These are phyloP conservation scores for Pomacea maculata DNA, from an alignment of 1,140 invertebrate species.

Conservation along the genomic window DNA sequence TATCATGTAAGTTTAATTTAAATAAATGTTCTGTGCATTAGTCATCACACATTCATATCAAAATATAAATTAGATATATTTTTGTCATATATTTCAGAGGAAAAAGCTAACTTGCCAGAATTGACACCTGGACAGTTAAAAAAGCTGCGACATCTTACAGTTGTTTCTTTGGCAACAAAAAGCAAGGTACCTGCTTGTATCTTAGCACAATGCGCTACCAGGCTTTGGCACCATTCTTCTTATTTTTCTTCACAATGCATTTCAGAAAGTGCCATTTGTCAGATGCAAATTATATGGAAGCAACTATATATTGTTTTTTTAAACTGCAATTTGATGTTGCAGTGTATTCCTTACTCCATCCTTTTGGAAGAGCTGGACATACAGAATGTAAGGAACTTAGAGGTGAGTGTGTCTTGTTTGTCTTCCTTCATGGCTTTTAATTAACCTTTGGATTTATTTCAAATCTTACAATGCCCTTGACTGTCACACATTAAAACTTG, in stretches of 20 bases:
- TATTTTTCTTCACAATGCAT: neutral
- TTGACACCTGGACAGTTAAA: conserved; percentile 82
- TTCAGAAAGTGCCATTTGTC: neutral
- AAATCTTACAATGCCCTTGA: neutral
- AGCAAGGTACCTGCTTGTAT: conserved; percentile 72
- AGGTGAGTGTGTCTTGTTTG: conserved; percentile 64
- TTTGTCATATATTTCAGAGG: conserved; percentile 67
- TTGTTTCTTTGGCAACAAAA: conserved; percentile 92
- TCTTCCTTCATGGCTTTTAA: neutral
- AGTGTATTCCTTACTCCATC: conserved; percentile 87
- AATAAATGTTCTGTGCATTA: no score
- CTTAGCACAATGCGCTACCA: neutral
- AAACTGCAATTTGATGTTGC: conserved; percentile 43
- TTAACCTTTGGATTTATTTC: neutral
- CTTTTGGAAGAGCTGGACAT: conserved; percentile 89
- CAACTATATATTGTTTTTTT: neutral
- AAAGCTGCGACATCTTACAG: conserved; percentile 93
- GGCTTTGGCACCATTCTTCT: neutral
- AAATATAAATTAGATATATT: neutral
- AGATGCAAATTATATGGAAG: neutral
- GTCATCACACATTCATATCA: no score
- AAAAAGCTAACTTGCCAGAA: conserved; percentile 79
- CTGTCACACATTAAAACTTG: neutral
- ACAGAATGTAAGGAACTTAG: conserved; percentile 90
- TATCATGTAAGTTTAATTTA: no score